Base-by-base conservation (phyloP, 92 coral and sea anemone genomes). In the Palythoa grandiflora region DNA sequence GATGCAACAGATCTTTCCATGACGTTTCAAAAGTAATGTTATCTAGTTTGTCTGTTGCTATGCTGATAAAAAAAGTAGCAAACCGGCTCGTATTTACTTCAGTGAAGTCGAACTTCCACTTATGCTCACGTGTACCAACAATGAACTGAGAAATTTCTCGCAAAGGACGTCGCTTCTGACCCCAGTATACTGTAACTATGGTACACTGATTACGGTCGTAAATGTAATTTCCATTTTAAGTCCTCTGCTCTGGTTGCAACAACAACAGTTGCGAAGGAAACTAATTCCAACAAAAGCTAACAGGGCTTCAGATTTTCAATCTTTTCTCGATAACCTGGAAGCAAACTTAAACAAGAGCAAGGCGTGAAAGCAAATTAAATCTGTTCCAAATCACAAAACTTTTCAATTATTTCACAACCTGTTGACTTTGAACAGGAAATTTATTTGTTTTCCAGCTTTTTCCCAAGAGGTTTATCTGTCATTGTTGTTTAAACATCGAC, bases 381-480 rank as follows among this genome's bases (percentile, higher is more conserved):
- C 12, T 60, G 10, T 59, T 52, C 6, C 35, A 11, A 38, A 38
- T 35, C 28, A 6, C 16, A 51, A 37, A 2, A n/a, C 21, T 36
- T 38, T 36, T 78, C 59, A 78, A 15, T 5, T 54, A 38, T 54
- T 78, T 57, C 12, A 16, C 52, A 77, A 77, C 63, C 19, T 39
- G 36, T 36, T 39, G 12, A 57, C 36, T 55, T 78, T 78, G 65
- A 20, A 77, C 63, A 21, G 0, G 17, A 78, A 5, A 35, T 36
- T 78, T 53, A 57, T 78, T 57, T 78, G 37, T 48, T 78, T 55
- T 78, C n/a, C 16, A 17, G 20, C 37, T 50, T 36, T 57, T 57
- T 78, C 83, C 71, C 53, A 14, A 10, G 70, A 35, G 71, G 52
- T 78, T 12, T 78, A 48, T 57, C 36, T 78, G 50, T 40, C 15